Base-by-base conservation (phyloP, 1,140 invertebrate species). In the Neodiprion pinetum region DNA sequence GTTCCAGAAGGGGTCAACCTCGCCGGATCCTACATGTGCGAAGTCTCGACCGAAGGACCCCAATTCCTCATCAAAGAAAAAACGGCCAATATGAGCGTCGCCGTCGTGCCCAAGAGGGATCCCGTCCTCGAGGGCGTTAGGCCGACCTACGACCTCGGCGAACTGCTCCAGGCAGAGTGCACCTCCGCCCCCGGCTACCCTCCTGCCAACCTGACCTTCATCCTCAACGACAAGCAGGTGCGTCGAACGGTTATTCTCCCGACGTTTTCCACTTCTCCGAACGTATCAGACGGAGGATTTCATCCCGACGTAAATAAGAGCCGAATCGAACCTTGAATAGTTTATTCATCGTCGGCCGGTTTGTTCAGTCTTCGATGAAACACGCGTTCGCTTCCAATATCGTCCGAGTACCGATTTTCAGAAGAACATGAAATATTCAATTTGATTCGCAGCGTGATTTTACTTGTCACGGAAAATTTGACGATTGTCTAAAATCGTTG, bases 181-280 rank as follows among this genome's bases (percentile, higher is more conserved):
- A 93, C 91, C 49, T 93, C 94, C 11, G 91, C 92, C 14, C 91
- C 93, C 1, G 94, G 94, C 69, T 89, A 93, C 73, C 95, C 95
- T 8, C 89, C 93, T 2, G 90, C 93, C 17, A 89, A 91, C 67
- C 89, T 96, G 48, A 91, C 91, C 40, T 95, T 95, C 88, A 90
- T 91, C 80, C 90, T 96, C 79, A 96, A 96, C 81, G 92, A 92
- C 79, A 88, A 91, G 79, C 90, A 91, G 88, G 95, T 96, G 89
- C 79, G 79, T 80, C 79, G 70, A 73, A 69, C 70, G 28, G 1
- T 40, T 40, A 80, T 78, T 76, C 76, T 78, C 78, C 79, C 78
- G 78, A 79, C 69, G 76, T 76, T 77, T 40, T 5, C 28, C 76
- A 80, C 79, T 79, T 80, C 79, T 78, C 75, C 74, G 75, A 74